Percentiles rank a stretch among this genome's conserved stretches.
These are phyloP conservation scores for Colletes latitarsis DNA, from an alignment of 1,140 invertebrate species.

Conservation along the genomic window DNA sequence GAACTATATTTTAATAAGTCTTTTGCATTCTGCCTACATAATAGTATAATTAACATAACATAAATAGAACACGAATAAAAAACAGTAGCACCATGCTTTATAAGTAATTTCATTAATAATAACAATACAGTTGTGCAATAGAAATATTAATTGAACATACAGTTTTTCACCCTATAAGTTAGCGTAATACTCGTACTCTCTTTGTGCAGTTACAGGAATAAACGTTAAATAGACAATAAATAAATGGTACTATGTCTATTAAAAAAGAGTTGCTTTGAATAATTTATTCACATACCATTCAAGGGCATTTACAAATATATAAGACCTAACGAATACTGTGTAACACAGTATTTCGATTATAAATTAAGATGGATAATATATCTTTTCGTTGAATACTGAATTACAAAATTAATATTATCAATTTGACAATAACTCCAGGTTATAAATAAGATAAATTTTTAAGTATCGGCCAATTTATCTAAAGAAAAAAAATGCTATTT, in stretches of 20 bases:
- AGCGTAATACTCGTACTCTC: background rate
- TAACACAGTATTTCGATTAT: conserved; percentile 20
- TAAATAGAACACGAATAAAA: conserved; percentile 15
- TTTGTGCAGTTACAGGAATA: background rate
- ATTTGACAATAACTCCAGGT: conserved; percentile 53
- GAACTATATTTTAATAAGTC: conserved; percentile 19
- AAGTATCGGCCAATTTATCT: background rate
- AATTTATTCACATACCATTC: conserved; percentile 42
- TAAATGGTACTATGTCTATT: conserved; percentile 13
- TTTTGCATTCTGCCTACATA: conserved; percentile 16
- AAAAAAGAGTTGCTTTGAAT: conserved; percentile 32
- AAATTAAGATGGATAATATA: conserved; percentile 38
- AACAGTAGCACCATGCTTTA: background rate
- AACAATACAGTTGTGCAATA: conserved; percentile 3
- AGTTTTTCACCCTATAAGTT: background rate
- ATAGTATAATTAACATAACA: conserved; percentile 12
- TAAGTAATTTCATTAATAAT: conserved; percentile 18
- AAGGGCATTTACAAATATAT: conserved; percentile 41
- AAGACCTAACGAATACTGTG: conserved; percentile 48
- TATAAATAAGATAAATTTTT: background rate
- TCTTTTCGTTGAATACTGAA: conserved; percentile 44
- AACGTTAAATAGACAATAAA: conserved; percentile 17
- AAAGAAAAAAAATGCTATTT: conserved; percentile 13
- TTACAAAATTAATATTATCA: conserved; percentile 62
- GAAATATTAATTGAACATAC: conserved; percentile 2